Base-by-base conservation (phyloP, 1,140 invertebrate species). In the Diplogasteroides magnus region DNA sequence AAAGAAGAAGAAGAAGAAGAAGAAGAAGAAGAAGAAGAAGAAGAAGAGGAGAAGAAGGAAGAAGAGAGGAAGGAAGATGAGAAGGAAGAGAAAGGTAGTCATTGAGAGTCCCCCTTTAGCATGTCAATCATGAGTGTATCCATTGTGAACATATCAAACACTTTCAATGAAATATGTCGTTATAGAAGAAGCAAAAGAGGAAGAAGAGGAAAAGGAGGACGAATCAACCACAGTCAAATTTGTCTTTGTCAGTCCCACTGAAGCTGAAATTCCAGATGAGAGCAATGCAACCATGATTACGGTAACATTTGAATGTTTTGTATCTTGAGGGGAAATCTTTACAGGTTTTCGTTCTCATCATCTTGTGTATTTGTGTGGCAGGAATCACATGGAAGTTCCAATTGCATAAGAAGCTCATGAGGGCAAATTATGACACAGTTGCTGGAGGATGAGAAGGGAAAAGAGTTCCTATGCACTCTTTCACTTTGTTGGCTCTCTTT, bases 361-460 rank as follows among this genome's bases (percentile, higher is more conserved):
- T 82, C 32, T 58, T 82, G 14, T 73, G 82, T 13, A 82, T 82
- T 64, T 61, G 79, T 13, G 64, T 79, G 28, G 78, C 76, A 32
- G 80, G 81, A 29, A 74, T 75, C 61, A 77, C 81, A 6, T 82
- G 74, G 72, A 82, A 82, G 56, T 70, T 79, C 31, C 67, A 80
- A 69, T 67, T 81, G 13, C 79, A 81, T 69, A 82, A 82, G 62
- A 73, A 76, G 60, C 65, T 81, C 29, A 75, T 77, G 55, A 69
- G 79, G 11, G 72, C 76, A 25, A 82, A 74, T 67, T 81, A 81
- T 66, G 79, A 82, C 60, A 72, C 74, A 2, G 79, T 81, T 11
- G 79, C 79, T 56, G 79, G 79, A 19, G 78, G 78, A 67, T 80
- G 76, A 72, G n/a, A n/a, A n/a, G n/a, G n/a, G n/a, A n/a, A n/a